Conservation (phyloP, 2,113 vertebrate genomes). For the Fregata magnificens region DNA sequence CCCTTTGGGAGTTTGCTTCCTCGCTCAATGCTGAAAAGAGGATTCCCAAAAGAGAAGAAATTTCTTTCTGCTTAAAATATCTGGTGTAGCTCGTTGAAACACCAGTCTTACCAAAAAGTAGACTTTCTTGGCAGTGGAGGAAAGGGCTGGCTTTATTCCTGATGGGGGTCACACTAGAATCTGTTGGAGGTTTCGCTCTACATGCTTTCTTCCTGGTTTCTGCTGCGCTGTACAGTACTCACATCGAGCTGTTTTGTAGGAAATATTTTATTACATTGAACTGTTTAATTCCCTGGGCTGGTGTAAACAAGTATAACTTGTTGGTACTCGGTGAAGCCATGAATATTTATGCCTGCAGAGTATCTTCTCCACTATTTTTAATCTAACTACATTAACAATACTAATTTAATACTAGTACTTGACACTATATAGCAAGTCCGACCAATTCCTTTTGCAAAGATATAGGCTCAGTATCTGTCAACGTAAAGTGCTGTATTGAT, state of each 20-base stretch:
- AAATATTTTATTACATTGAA: neutral
- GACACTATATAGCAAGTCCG: neutral
- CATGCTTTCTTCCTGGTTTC: neutral
- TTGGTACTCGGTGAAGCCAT: neutral
- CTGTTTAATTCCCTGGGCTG: neutral
- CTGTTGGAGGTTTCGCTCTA: neutral
- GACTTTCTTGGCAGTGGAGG: neutral
- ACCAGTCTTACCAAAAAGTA: neutral
- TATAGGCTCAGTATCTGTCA: neutral
- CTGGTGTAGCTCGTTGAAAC: neutral
- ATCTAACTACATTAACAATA: neutral
- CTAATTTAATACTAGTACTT: neutral
- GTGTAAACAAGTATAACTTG: neutral
- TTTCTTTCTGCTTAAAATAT: neutral
- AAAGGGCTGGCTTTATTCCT: neutral
- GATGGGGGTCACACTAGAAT: neutral
- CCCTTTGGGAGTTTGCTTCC: neutral
- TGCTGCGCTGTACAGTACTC: neutral
- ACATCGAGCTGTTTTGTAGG: neutral
- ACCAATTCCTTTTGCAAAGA: neutral
- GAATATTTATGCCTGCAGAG: neutral
- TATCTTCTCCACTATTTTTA: neutral
- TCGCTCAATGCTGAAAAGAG: neutral
- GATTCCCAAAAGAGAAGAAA: neutral
- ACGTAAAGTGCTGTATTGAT: neutral